Evolutionary conservation across 2,113 vertebrate genomes (phyloP).

Genomic region (Raja brachyura): DNA sequence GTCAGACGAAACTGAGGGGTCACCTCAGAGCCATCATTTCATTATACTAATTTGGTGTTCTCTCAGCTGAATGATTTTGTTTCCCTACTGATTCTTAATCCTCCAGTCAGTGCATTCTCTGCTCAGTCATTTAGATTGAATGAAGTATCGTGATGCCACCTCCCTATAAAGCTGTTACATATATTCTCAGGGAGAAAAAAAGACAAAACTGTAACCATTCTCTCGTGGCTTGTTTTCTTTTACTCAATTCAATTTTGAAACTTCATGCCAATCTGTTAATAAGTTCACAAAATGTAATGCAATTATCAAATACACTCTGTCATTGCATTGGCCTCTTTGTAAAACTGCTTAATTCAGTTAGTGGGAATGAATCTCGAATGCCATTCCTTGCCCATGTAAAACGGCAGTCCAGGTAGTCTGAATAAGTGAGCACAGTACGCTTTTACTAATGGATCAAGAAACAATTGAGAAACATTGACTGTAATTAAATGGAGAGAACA

Average conservation of each 20-base stretch:
- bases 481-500: conserved; percentile 33
- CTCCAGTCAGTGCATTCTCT: neutral
- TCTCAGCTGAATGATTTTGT: conserved; percentile 30
- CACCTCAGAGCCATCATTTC: conserved; percentile 25
- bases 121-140: conserved; percentile 25
- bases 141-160: neutral
- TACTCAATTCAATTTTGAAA: neutral
- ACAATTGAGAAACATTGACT: neutral
- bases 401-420: neutral
- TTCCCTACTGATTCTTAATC: conserved; percentile 33
- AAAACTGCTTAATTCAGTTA: neutral
- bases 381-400: neutral
- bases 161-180: neutral
- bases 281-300: neutral
- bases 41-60: conserved; percentile 33
- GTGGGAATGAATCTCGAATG: neutral
- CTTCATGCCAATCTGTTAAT: neutral
- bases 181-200: neutral
- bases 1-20: conserved; percentile 12
- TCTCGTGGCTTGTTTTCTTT: neutral
- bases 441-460: neutral
- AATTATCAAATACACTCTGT: neutral
- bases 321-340: neutral
- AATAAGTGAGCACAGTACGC: conserved; percentile 21
- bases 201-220: neutral